phyloP scores from a whole-genome alignment of 2,888 invertebrate species.

The Stenotaenia linearis region DNA sequence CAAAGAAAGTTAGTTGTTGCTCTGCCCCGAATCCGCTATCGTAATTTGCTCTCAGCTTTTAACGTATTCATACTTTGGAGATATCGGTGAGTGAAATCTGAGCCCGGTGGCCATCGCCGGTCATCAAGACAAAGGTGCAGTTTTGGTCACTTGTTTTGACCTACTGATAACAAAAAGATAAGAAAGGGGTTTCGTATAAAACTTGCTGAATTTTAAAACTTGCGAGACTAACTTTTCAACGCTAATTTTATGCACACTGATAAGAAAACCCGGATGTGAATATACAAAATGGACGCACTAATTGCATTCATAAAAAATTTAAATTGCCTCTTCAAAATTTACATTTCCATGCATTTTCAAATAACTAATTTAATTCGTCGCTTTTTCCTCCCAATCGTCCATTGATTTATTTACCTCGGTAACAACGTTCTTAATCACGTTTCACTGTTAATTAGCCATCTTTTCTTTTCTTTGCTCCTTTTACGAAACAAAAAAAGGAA shows the following conservation, averaged over 20 bases:
- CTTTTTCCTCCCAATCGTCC: background rate
- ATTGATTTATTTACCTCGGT: background rate
- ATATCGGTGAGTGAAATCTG: background rate
- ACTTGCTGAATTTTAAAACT: constrained; percentile 17
- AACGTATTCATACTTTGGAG: background rate
- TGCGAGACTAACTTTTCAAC: constrained; percentile 11
- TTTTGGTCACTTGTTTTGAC: constrained; percentile 11
- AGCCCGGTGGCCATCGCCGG: background rate
- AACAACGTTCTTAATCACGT: too few relatives aligned
- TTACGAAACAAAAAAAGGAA: too few relatives aligned
- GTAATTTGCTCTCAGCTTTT: constrained; percentile 2
- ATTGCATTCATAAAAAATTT: background rate
- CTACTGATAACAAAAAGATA: constrained; percentile 24
- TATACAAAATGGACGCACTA: background rate
- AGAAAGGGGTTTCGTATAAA: constrained; percentile 13
- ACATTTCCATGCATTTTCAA: background rate
- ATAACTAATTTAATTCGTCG: background rate
- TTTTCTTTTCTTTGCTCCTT: too few relatives aligned
- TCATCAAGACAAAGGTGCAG: constrained; percentile 26
- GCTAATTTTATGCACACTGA: constrained; percentile 12
- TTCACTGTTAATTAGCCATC: too few relatives aligned
- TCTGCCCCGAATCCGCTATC: background rate
- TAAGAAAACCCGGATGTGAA: background rate
- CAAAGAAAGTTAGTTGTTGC: background rate
- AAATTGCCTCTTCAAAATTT: background rate